phyloP scores from a whole-genome alignment of 2,113 vertebrate genomes.

The Gobiocypris rarus region DNA sequence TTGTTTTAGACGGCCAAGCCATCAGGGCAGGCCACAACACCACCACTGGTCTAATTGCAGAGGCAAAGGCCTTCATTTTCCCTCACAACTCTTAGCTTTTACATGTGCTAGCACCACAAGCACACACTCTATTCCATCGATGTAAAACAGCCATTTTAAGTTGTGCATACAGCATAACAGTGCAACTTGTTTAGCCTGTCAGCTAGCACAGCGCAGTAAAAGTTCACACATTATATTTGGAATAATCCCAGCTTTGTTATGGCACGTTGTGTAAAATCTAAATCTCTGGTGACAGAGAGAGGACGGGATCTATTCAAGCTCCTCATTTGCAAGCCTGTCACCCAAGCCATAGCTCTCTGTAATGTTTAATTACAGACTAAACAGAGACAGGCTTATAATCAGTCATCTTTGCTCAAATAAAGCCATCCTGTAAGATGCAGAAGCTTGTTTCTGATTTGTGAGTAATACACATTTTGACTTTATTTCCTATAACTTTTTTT shows the following conservation, averaged over 20 bases:
- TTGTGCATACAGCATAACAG: not conserved
- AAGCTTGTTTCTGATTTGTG: not conserved
- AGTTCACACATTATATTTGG: conserved; percentile 14
- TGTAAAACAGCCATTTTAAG: conserved; percentile 8
- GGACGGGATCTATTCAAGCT: conserved; percentile 85
- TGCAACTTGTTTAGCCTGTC: not conserved
- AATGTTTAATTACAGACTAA: conserved; percentile 94
- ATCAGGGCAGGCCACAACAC: conserved; percentile 55
- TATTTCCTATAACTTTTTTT: not conserved
- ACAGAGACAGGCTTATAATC: conserved; percentile 83
- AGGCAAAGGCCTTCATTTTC: conserved; percentile 53
- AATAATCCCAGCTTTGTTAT: conserved; percentile 29
- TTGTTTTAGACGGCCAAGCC: conserved; percentile 64
- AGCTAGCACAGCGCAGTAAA: not conserved
- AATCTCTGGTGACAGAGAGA: conserved; percentile 47
- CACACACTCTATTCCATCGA: not conserved
- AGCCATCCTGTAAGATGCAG: conserved; percentile 74
- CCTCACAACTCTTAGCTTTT: conserved; percentile 18
- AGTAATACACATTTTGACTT: not conserved
- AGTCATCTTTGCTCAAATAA: conserved; percentile 76
- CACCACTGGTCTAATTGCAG: conserved; percentile 62
- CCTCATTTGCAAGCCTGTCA: conserved; percentile 85
- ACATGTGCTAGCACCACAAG: conserved; percentile 1
- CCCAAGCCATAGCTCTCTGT: conserved; percentile 81
- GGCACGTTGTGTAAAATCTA: conserved; percentile 28